These are phyloP conservation scores for Parnassius smintheus DNA, from an alignment of 2,888 invertebrate species.

Conservation along the genomic window DNA sequence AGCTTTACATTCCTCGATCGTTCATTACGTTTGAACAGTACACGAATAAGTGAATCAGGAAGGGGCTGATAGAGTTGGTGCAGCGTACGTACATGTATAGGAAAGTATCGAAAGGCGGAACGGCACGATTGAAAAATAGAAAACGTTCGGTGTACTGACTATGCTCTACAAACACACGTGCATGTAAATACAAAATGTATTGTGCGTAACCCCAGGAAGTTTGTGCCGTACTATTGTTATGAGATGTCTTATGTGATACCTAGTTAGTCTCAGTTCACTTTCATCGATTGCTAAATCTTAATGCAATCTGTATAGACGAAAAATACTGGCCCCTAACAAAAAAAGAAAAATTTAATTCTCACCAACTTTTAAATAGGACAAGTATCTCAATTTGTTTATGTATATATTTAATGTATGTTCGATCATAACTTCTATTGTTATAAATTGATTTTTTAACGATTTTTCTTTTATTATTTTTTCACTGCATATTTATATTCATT, in stretches of 20 bases:
- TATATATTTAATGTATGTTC: too few species aligned
- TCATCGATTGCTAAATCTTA: slow-evolving; percentile 5
- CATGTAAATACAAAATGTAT: slow-evolving; percentile 50
- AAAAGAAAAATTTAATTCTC: too few species aligned
- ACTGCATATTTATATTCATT: too few species aligned
- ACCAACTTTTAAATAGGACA: too few species aligned
- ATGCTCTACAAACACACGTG: slow-evolving; percentile 52
- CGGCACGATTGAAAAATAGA: slow-evolving; percentile 74
- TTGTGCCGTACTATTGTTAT: slow-evolving; percentile 32
- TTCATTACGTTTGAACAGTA: slow-evolving; percentile 43
- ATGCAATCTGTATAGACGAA: too few species aligned
- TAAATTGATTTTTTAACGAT: too few species aligned
- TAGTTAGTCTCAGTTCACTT: slow-evolving; percentile 6
- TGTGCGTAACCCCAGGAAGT: slow-evolving; percentile 30
- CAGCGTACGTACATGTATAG: slow-evolving; percentile 58
- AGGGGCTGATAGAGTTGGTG: slow-evolving; percentile 48
- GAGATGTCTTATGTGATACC: slow-evolving; percentile 11
- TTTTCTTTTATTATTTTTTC: too few species aligned
- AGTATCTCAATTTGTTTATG: too few species aligned
- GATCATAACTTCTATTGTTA: too few species aligned
- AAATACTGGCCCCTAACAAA: too few species aligned
- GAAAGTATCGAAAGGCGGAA: slow-evolving; percentile 78
- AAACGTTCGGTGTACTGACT: slow-evolving; percentile 51
- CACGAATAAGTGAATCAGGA: slow-evolving; percentile 42
- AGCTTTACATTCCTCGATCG: slow-evolving; percentile 48